Evolutionary conservation across 2,888 invertebrate genomes (phyloP).

Genomic region (Hydrotaea cyrtoneurina): DNA sequence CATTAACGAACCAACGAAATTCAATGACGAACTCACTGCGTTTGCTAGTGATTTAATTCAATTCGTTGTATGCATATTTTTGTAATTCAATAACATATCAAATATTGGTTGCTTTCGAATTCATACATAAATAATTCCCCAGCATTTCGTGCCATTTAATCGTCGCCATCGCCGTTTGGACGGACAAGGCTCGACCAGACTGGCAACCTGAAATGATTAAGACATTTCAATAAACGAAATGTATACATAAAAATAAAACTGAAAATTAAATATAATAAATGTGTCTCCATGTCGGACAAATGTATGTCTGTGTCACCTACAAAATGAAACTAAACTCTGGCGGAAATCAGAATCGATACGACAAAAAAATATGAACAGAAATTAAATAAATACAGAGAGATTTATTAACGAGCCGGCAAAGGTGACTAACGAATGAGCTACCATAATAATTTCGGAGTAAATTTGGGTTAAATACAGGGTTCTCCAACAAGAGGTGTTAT

Average conservation of each 20-base stretch:
- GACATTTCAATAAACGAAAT: slow-evolving; percentile 58
- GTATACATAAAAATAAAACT: slow-evolving; percentile 44
- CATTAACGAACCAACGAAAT: not conserved
- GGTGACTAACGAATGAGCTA: not conserved
- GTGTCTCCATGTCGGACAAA: slow-evolving; percentile 57
- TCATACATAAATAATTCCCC: not conserved
- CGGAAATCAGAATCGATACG: not conserved
- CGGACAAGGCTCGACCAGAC: slow-evolving; percentile 3
- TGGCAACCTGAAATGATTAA: slow-evolving; percentile 57
- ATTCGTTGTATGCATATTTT: not conserved
- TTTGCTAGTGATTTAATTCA: not conserved
- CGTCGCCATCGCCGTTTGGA: not conserved
- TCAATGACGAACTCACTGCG: not conserved
- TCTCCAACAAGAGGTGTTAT: too few relatives aligned
- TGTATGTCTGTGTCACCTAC: slow-evolving; percentile 27
- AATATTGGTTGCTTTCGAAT: not conserved
- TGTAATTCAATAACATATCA: slow-evolving; percentile 6
- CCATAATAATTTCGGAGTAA: too few relatives aligned
- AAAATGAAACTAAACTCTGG: slow-evolving; percentile 11
- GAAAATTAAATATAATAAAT: slow-evolving; percentile 56
- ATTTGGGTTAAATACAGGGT: too few relatives aligned
- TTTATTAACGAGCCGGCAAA: not conserved
- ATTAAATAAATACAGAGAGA: not conserved
- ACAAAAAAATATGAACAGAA: slow-evolving; percentile 14
- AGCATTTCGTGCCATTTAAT: not conserved